Percentiles rank a stretch among this genome's conserved stretches.
Evolutionary conservation across 1,140 invertebrate species (phyloP).

Genomic region (Papilio helenus): DNA sequence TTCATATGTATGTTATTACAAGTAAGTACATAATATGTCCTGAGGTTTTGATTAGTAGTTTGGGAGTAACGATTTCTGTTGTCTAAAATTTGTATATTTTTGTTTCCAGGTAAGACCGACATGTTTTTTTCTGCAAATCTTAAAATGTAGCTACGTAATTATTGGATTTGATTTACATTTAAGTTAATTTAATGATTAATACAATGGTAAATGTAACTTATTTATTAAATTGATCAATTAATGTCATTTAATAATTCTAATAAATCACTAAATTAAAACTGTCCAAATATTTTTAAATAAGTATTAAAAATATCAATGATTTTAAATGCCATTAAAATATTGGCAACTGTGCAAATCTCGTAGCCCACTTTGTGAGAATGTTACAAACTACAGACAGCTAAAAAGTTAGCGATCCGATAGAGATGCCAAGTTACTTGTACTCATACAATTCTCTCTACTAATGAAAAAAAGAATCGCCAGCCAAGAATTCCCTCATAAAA

Average conservation of each 20-base stretch:
- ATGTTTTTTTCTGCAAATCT: no score
- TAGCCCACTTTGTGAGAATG: conserved; percentile 11
- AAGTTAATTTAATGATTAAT: no score
- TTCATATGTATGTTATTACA: conserved; percentile 1
- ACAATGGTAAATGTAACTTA: not conserved
- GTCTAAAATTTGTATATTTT: no score
- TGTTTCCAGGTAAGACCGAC: no score
- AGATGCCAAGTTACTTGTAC: conserved; percentile 19
- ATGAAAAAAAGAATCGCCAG: conserved; percentile 28
- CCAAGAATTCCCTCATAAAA: conserved; percentile 36
- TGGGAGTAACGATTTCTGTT: no score
- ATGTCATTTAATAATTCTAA: not conserved
- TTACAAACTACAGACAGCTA: conserved; percentile 15
- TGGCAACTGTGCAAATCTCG: conserved; percentile 11
- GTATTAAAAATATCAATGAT: not conserved
- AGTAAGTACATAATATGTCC: not conserved
- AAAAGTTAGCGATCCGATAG: not conserved
- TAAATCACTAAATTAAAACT: not conserved
- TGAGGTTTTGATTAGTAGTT: not conserved
- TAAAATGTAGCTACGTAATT: no score
- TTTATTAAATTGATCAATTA: not conserved
- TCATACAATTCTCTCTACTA: conserved; percentile 20
- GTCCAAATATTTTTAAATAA: not conserved
- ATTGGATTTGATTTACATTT: no score
- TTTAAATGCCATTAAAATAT: conserved; percentile 16